Evolutionary conservation across 1,140 invertebrate genomes (phyloP), one percentile per base, ranked within the genome.

Genomic region (Platyura marginata): DNA sequence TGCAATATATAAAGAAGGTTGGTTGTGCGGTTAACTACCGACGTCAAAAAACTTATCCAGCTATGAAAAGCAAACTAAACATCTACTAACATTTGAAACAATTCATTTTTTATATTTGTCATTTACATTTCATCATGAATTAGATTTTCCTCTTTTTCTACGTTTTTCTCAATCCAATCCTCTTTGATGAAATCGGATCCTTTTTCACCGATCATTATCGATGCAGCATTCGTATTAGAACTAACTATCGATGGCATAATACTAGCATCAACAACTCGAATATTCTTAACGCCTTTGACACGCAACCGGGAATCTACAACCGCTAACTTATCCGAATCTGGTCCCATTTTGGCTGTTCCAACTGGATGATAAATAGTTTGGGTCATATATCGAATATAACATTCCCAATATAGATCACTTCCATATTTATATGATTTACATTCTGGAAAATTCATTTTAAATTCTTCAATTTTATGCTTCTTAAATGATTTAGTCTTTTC

Each of bases 131-230:
- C n/a, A n/a, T n/a, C n/a, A n/a, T n/a, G n/a, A n/a, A n/a, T n/a
- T n/a, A n/a, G n/a, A n/a, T n/a, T n/a, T n/a, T n/a, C n/a, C n/a
- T n/a, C n/a, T n/a, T n/a, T n/a, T n/a, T n/a, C n/a, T n/a, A n/a
- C n/a, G n/a, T n/a, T n/a, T n/a, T n/a, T n/a, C n/a, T n/a, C n/a
- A n/a, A n/a, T n/a, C 78, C 78, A 82, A 54, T 80, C 76, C 49
- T 71, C 66, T 59, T 82, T 83, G 42, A 89, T 81, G 48, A 89
- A 59, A 63, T 89, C 84, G 0, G 82, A 70, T 3, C 79, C 84
- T 60, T 85, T 87, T 53, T 90, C 86, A 1, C 69, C 86, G 21
- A 90, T 84, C 84, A 88, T 88, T 32, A 89, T 83, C 6, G 74
- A 71, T 3, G 86, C 79, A 0, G 83, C 85, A 61, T 88, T 87